Evolutionary conservation across 2,113 vertebrate genomes (phyloP), one percentile per base, ranked within the genome.

Genomic region (Pantherophis guttatus): DNA sequence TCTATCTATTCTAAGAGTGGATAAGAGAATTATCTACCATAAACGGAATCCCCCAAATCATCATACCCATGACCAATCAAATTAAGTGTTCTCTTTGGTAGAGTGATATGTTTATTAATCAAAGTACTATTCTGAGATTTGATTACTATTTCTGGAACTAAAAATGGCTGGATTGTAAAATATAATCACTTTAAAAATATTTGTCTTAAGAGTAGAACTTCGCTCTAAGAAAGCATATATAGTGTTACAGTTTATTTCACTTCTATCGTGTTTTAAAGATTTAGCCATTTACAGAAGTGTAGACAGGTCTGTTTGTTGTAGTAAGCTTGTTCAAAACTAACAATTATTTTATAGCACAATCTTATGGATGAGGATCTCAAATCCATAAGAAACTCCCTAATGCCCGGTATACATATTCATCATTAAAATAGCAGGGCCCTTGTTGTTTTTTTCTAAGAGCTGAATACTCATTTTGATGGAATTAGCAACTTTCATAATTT

Each of bases 1-100:
- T 95, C 94, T 92, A 93, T 90, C 15, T 95, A 59, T 96, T 92
- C 95, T 94, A 65, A 95, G 96, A 97, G 96, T 93, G 94, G 94
- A 92, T 44, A 94, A 70, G 65, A 70, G 12, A 70, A 70, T 70
- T 70, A 33, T 70, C 65, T 70, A 62, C 65, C 29, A 33, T 33
- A 81, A 90, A 90, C 92, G 94, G 95, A 96, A 92, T 95, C 62
- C 19, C 19, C 6, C 19, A 29, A 48, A 57, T 33, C 8, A 33
- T 13, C n/a, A 8, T 93, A n/a, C 90, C 95, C 93, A 86, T 3
- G 81, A 53, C 24, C 53, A 94, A 87, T 59, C 59, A 87, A 44
- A 55, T 90, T 93, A 90, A 96, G 96, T 92, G 39, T 70, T 90
- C 88, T 95, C n/a, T 58, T 94, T 93, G 62, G 70, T 70, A 94